Percentiles rank a stretch among this genome's conserved stretches.
Evolutionary conservation across 1,140 invertebrate species (phyloP).

Genomic region (Zaprionus capensis): DNA sequence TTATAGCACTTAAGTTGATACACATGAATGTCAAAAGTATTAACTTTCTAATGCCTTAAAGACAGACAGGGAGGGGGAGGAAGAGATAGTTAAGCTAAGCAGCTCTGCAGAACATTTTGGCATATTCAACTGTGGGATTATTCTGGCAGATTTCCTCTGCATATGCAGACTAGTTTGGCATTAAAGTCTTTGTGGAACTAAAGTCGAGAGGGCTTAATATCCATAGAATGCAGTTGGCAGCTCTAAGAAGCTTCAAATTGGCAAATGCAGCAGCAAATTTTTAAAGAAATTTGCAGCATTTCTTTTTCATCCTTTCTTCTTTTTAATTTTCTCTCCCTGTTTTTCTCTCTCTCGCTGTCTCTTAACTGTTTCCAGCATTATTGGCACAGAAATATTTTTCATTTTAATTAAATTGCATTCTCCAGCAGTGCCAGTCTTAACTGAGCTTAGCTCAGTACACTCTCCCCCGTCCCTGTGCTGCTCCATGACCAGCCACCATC

Average conservation of each 20-base stretch:
- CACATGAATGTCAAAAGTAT: not conserved
- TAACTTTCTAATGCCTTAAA: not conserved
- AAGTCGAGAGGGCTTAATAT: not conserved
- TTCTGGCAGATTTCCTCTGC: too few species aligned
- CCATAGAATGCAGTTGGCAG: conserved; percentile 6
- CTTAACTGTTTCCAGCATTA: conserved; percentile 44
- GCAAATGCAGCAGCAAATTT: conserved; percentile 4
- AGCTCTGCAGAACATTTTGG: too few species aligned
- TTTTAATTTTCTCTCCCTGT: conserved; percentile 18
- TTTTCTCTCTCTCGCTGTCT: not conserved
- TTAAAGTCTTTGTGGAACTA: not conserved
- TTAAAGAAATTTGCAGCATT: conserved; percentile 40
- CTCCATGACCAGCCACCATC: too few species aligned
- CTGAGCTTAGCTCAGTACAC: conserved; percentile 12
- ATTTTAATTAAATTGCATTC: conserved; percentile 80
- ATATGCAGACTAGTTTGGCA: not conserved
- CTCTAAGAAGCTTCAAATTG: not conserved
- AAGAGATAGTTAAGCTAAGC: too few species aligned
- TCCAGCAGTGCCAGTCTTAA: conserved; percentile 42
- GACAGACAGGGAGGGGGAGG: not conserved
- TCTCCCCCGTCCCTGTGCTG: not conserved
- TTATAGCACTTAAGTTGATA: too few species aligned
- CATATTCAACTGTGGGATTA: too few species aligned
- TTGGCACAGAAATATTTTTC: conserved; percentile 62
- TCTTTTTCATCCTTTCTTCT: not conserved